Evolutionary conservation across 2,113 vertebrate genomes (phyloP), one percentile per base, ranked within the genome.

Genomic region (Mesitornis unicolor): DNA sequence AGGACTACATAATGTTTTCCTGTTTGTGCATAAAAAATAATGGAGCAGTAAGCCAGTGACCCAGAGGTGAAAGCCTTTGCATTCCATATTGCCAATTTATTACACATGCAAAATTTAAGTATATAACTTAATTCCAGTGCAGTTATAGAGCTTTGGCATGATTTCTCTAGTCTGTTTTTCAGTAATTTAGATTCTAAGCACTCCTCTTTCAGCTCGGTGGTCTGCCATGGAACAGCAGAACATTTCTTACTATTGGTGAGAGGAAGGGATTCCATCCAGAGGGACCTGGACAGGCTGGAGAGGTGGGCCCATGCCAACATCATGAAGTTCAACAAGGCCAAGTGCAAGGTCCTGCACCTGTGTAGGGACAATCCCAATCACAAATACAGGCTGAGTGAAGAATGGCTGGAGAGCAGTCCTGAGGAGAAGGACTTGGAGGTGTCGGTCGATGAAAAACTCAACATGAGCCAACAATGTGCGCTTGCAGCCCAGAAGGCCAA

Each of bases 21-120:
- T 95, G 64, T 92, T 92, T 76, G 40, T 87, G 36, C 53, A 69
- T 82, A 89, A 95, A 84, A 92, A 82, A 91, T 82, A 95, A 89
- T 81, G 56, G 60, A 89, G 48, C 60, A 76, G 60, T 84, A 96
- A 96, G 57, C 31, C 48, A 50, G 40, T 78, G 81, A 97, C 91
- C 88, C 61, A 75, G 43, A 95, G 87, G 89, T 95, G 93, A 91
- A 90, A 84, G 83, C 33, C n/a, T 86, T 42, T 93, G 60, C 45
- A 16, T 94, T 82, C 48, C 38, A 18, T 69, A 81, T 68, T 68
- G 61, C 21, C 48, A 71, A 29, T 94, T 92, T 92, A 83, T 84
- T 82, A 65, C 43, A 76, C 45, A 61, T 81, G 69, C 61, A 94
- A 94, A 90, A 90, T 63, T 16, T 71, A 94, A 89, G 25, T 38